Base-by-base conservation (phyloP, 2,113 vertebrate species). In the Entomyzon cyanotis region DNA sequence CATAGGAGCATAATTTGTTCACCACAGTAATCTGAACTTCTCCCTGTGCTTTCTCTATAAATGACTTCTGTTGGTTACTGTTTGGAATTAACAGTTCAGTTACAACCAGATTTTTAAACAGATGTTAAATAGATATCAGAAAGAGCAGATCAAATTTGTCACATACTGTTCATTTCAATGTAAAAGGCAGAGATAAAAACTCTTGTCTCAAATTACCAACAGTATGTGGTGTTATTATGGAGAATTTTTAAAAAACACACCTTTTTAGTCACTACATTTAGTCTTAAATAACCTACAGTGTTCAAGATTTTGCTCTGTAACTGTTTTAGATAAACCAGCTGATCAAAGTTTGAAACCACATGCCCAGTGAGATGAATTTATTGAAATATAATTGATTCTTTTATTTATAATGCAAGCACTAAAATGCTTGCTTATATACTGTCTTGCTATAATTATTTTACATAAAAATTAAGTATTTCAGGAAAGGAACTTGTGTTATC, bases 211-310 rank as follows among this genome's bases (percentile, higher is more conserved):
- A 33, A 82, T 82, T 60, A 60, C 10, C 44, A 55, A 44, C 8
- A 37, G 9, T 17, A 60, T 58, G 5, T 1, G 1, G 16, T n/a
- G 6, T 15, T 4, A 59, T 84, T 59, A n/a, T 2, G 27, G 3
- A 42, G 27, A 85, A 56, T 60, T 60, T 23, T n/a, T 19, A 20
- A 3, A 58, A 76, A 60, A 7, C 19, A 10, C 4, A 37, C 11
- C 7, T 17, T 52, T 68, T 82, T 64, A 55, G 23, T 44, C 3
- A 23, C n/a, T 47, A 30, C 8, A 22, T 16, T 52, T 64, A 50
- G 9, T 52, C 16, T 56, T 44, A 87, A 82, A 64, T 46, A 69
- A 28, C 49, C 8, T 33, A 16, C 6, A 46, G 12, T 33, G 7
- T 46, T 33, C 12, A 65, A 52, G 35, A 56, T 44, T 58, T 80